Percentiles rank a stretch among this genome's conserved stretches.
Conservation (phyloP, 2,888 invertebrate genomes). For the Eledone cirrhosa region DNA sequence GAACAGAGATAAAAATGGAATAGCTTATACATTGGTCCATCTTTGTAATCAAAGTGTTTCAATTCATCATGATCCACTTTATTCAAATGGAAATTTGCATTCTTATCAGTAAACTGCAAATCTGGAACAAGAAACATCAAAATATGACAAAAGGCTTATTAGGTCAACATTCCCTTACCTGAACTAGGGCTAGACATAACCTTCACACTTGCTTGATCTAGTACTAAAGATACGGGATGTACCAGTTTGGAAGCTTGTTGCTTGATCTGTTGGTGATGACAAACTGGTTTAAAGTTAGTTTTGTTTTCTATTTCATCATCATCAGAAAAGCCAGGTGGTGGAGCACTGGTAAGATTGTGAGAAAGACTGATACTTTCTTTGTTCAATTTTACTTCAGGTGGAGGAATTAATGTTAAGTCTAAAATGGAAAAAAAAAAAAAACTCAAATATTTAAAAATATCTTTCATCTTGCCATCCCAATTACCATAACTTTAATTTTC, state of each 20-base stretch:
- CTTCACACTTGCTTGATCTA: conserved; percentile 15
- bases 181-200: conserved; percentile 20
- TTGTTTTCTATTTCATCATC: neutral
- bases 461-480: too few relatives aligned
- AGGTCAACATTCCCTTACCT: neutral
- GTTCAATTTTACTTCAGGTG: conserved; percentile 70
- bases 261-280: neutral
- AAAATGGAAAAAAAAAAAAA: conserved; percentile 14
- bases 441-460: too few relatives aligned
- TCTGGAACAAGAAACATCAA: too few relatives aligned
- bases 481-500: too few relatives aligned
- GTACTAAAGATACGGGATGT: conserved; percentile 18
- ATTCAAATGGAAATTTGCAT: too few relatives aligned
- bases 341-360: conserved; percentile 69
- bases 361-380: conserved; percentile 46
- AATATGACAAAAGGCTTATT: too few relatives aligned
- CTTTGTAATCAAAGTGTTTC: too few relatives aligned
- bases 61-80: too few relatives aligned
- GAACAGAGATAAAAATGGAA: too few relatives aligned
- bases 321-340: conserved; percentile 77
- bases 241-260: conserved; percentile 8
- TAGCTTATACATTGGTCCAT: too few relatives aligned
- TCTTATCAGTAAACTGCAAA: too few relatives aligned
- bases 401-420: conserved; percentile 84
- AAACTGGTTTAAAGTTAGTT: too few relatives aligned